Evolutionary conservation across 1,140 invertebrate species (phyloP), one percentile per base, ranked within the genome.

Genomic region (Tetramorium alpestre): DNA sequence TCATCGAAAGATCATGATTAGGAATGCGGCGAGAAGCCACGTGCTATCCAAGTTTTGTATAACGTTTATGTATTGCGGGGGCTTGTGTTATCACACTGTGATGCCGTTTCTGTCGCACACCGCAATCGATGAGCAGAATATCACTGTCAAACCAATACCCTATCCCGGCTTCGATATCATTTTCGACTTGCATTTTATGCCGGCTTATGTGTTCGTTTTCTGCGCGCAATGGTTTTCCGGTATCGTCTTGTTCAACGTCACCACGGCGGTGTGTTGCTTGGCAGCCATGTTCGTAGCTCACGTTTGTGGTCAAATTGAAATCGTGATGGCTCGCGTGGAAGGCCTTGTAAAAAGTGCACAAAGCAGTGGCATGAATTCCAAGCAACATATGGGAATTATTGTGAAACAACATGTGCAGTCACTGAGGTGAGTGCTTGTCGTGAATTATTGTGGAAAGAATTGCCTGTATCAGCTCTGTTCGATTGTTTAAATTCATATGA

Each of bases 221-320:
- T 28, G 28, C 0, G 56, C 81, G 1, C 92, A 93, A 22, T 90
- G 81, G 47, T 69, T 90, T 2, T 88, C 88, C 13, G 90, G 76
- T 13, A 82, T 91, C 1, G 81, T 93, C 0, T 87, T 87, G 60
- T 92, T 89, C 47, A 87, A 73, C 3, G 87, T 90, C 5, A 92
- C 92, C 0, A 87, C 80, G n/a, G 88, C 88, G 0, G 72, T 88
- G 0, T 92, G 87, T 49, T 88, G 89, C 56, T 60, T 93, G 13
- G 88, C 87, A 3, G 91, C 90, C n/a, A 64, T 88, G 41, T 92
- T 91, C 28, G 90, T 91, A 0, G 91, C 92, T 81, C 93, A 93
- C 38, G 85, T 73, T 22, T 92, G 89, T 44, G 91, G 89, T 13
- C 89, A 92, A 85, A 49, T 89, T 3, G 38, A 88, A 64, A 72